Percentiles rank a stretch among this genome's conserved stretches.
Conservation (phyloP, 2,888 invertebrate genomes). For the Flexamia atlantica region DNA sequence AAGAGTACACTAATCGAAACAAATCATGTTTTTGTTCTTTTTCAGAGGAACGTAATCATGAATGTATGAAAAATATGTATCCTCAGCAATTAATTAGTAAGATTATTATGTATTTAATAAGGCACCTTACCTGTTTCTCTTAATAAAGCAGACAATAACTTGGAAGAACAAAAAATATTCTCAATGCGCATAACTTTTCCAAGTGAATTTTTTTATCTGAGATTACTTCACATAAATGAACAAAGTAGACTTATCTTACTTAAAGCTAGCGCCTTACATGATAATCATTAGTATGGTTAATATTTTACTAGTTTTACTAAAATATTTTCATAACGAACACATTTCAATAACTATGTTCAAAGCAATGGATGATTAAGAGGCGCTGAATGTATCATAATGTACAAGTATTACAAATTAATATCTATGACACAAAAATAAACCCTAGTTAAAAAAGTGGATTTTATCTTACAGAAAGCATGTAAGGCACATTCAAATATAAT, state of each 20-base stretch:
- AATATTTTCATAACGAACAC: background rate
- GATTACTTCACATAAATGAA: too few species aligned
- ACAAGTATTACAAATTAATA: background rate
- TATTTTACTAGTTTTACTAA: background rate
- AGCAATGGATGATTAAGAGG: background rate
- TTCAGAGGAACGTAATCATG: background rate
- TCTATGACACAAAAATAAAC: background rate
- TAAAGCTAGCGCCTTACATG: too few species aligned
- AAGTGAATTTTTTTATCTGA: too few species aligned
- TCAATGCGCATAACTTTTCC: too few species aligned
- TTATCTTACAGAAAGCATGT: too few species aligned
- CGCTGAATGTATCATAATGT: background rate
- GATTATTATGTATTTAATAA: background rate
- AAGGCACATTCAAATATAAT: too few species aligned
- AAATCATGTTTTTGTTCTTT: background rate
- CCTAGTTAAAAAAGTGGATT: too few species aligned
- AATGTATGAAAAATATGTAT: background rate
- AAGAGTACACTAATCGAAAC: background rate
- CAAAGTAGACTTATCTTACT: too few species aligned
- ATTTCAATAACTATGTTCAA: background rate
- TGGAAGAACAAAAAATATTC: too few species aligned
- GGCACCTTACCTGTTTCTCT: too few species aligned
- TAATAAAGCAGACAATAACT: too few species aligned
- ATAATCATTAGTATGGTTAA: too few species aligned
- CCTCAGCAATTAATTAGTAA: slow-evolving; percentile 1